Evolutionary conservation across 2,113 vertebrate genomes (phyloP).

Genomic region (Oreochromis aureus): DNA sequence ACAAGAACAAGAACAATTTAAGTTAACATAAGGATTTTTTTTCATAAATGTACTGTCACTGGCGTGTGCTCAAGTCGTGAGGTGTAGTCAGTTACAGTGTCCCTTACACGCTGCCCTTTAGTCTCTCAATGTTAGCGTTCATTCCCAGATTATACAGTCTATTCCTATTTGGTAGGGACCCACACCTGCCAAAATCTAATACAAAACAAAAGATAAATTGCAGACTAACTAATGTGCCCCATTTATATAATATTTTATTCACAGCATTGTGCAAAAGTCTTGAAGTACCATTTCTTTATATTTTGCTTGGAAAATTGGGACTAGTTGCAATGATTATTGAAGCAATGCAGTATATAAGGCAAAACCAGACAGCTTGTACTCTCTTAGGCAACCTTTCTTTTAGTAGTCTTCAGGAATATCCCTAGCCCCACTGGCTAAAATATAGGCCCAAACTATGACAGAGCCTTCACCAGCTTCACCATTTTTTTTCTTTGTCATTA

Average conservation of each 20-base stretch:
- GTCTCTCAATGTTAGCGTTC: rapidly evolving
- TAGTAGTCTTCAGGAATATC: background rate
- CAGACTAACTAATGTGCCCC: background rate
- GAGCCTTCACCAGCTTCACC: too few species aligned
- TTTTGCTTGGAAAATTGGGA: background rate
- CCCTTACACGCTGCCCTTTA: rapidly evolving
- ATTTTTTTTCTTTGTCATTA: too few species aligned
- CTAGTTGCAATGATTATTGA: background rate
- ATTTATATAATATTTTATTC: rapidly evolving
- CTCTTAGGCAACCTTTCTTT: background rate
- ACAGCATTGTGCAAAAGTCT: background rate
- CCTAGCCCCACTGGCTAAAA: rapidly evolving
- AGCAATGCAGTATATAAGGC: rapidly evolving
- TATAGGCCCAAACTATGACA: background rate
- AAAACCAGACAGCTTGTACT: background rate
- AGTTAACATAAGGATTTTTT: background rate
- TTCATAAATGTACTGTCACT: background rate
- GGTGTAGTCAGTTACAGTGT: rapidly evolving
- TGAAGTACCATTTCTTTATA: background rate
- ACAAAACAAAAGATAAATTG: background rate
- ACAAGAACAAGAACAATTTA: background rate
- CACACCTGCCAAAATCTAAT: background rate
- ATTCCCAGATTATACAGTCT: background rate
- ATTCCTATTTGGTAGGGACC: rapidly evolving
- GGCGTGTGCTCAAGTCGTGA: rapidly evolving